Base-by-base conservation (phyloP, 2,113 vertebrate genomes). In the Phalacrocorax aristotelis region DNA sequence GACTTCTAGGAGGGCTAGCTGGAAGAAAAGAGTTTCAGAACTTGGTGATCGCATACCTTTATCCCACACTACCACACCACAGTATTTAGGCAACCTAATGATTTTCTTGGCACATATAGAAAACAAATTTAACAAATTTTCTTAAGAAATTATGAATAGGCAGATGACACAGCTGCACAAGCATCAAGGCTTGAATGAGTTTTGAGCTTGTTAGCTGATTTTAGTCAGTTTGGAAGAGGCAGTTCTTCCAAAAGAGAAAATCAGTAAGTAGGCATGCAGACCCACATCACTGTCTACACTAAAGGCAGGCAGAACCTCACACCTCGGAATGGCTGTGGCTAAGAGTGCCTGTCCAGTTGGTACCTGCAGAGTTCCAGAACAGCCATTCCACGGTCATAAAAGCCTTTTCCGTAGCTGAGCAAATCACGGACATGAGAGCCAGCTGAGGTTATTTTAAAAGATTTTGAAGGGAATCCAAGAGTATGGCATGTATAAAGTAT, bases 341-440 rank as follows among this genome's bases (percentile, higher is more conserved):
- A 58, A 68, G 29, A 49, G 4, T 34, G 17, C 36, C 38, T 68
- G 40, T 20, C 57, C 66, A 42, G 17, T 1, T 48, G 46, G 46
- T n/a, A 44, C 25, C 34, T 62, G 81, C 14, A 61, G 10, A 46
- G 66, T 0, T 66, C 66, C 70, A 79, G 8, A 71, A 46, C 30
- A 90, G 40, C 19, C 72, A 46, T 7, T 11, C 7, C 16, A 49
- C 0, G 4, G 32, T 49, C 60, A n/a, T 0, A 30, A 2, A 65
- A 87, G 42, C 58, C 51, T 61, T 46, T 34, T 65, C 57, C 62
- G 57, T 5, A 61, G 52, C 54, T 69, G 27, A 69, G 27, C 49
- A 77, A 19, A 29, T 13, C 46, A 26, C 1, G 0, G 70, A 71
- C 32, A 30, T 1, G 1, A 93, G 8, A 65, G 23, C 13, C 64